Evolutionary conservation across 2,113 vertebrate species (phyloP), one percentile per base, ranked within the genome.

Genomic region (Microcebus ravelobensis): DNA sequence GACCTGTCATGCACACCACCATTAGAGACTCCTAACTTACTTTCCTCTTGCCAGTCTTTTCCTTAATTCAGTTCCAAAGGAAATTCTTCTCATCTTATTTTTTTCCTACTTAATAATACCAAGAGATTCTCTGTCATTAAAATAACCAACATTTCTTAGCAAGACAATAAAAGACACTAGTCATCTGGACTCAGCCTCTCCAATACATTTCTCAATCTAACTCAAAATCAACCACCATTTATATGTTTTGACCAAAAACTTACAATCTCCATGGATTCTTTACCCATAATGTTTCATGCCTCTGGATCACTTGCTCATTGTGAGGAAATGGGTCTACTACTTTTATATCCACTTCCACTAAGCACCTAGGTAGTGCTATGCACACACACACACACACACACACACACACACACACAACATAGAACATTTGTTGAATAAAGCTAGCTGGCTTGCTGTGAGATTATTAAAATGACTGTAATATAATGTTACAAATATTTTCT

Each of bases 171-270:
- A 34, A 20, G 25, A 21, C 13, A 50, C 5, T 50, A 9, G n/a
- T 29, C 8, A 42, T 10, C 23, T 11, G 14, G 42, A 50, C 42
- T 9, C 25, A 4, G 18, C 13, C 21, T 67, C 0, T 12, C 20
- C 4, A 8, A 13, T 29, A 0, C 31, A 17, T 42, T 29, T 50
- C n/a, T n/a, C 29, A 0, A 1, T 3, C 8, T 39, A 25, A n/a
- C 20, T 52, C 13, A n/a, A 59, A 61, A 52, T 8, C 23, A 39
- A 52, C n/a, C 52, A 55, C 10, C 6, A 17, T 45, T 36, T 25
- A 5, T 14, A 25, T 21, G 3, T 29, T 29, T 45, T 20, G 31
- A 77, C 8, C 4, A 10, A 39, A 55, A 55, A 70, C 42, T 7
- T 14, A 74, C 17, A 5, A 1, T 2, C 23, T n/a, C 21, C n/a